A percentile compares a stretch with the other conserved stretches of the same genome.
Conservation (phyloP, 1,140 invertebrate species). For the Drosophila watanabei region DNA sequence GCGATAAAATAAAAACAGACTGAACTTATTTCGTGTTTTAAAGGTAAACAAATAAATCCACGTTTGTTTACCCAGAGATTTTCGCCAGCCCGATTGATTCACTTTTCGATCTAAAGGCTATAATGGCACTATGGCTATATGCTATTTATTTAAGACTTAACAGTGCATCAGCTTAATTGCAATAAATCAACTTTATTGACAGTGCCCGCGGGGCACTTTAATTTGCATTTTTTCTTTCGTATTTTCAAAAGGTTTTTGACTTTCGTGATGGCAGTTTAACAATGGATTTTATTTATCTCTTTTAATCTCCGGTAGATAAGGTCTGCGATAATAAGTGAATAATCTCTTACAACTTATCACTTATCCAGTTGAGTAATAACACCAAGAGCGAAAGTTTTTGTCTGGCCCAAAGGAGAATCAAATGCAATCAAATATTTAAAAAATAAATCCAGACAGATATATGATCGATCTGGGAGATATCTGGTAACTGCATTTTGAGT, state of each 20-base stretch:
- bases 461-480: constrained; percentile 10
- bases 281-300: constrained; percentile 2
- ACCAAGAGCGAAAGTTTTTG: constrained; percentile 38
- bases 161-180: constrained; percentile 24
- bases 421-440: no score
- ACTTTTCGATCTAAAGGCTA: constrained; percentile 10
- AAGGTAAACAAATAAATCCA: constrained; percentile 35
- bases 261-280: constrained; percentile 26
- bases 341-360: constrained; percentile 10
- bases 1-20: neutral
- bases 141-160: constrained; percentile 35
- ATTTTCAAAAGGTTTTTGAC: constrained; percentile 34
- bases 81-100: constrained; percentile 8
- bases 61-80: constrained; percentile 25
- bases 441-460: constrained; percentile 30
- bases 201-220: neutral
- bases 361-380: constrained; percentile 33
- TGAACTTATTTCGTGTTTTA: neutral
- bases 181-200: constrained; percentile 32
- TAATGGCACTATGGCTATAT: neutral
- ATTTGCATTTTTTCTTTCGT: neutral
- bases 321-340: constrained; percentile 12
- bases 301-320: constrained; percentile 20
- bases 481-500: neutral
- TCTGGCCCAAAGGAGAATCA: constrained; percentile 11